These are phyloP conservation scores for Odontamblyopus rebecca DNA, from an alignment of 2,797 vertebrate species.

Conservation along the genomic window DNA sequence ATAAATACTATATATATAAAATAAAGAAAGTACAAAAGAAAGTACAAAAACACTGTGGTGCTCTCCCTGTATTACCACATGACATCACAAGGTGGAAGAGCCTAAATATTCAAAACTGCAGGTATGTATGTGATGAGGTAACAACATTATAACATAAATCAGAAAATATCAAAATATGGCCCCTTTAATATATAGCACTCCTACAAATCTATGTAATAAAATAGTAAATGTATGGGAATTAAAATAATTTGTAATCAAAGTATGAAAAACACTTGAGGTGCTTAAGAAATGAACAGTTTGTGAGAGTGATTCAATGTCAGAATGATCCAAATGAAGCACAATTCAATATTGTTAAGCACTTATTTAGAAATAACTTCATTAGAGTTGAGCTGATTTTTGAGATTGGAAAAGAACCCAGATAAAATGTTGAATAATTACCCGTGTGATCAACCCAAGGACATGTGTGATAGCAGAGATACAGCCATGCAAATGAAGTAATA, in stretches of 20 bases:
- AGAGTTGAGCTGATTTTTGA: slow-evolving; percentile 35
- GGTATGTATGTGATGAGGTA: too few species aligned
- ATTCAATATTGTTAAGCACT: slow-evolving; percentile 5
- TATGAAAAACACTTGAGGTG: background rate
- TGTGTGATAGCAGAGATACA: slow-evolving; percentile 19
- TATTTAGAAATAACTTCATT: slow-evolving; percentile 33
- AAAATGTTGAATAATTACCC: slow-evolving; percentile 22
- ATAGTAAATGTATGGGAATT: background rate
- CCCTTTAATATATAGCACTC: too few species aligned
- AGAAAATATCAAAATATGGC: too few species aligned
- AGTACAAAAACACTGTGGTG: too few species aligned
- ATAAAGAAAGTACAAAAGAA: too few species aligned
- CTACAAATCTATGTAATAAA: background rate
- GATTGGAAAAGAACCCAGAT: slow-evolving; percentile 44
- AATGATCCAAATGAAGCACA: slow-evolving; percentile 34
- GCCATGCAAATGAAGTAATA: slow-evolving; percentile 18
- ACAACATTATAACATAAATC: too few species aligned
- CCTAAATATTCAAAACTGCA: too few species aligned
- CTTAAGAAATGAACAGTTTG: slow-evolving; percentile 29
- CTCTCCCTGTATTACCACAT: too few species aligned
- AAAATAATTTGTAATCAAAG: background rate
- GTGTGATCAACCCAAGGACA: background rate
- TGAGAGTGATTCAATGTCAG: slow-evolving; percentile 6
- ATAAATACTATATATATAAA: too few species aligned
- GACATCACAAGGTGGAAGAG: too few species aligned